These are phyloP conservation scores for Silurus asotus DNA, from an alignment of 2,113 vertebrate species.

Conservation along the genomic window DNA sequence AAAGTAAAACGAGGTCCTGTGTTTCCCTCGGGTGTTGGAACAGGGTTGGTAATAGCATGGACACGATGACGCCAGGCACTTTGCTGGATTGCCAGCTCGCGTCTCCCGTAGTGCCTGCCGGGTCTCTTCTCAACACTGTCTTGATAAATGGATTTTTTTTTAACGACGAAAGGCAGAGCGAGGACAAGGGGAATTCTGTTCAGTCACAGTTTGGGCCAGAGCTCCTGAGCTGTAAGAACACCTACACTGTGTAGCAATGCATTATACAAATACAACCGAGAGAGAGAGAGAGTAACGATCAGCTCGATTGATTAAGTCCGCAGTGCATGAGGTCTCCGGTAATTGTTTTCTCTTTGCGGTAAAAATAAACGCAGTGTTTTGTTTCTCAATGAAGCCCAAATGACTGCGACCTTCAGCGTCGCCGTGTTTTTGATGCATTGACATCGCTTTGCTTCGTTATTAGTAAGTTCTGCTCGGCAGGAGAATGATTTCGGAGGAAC, in stretches of 20 bases:
- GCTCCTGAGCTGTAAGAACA: conserved; percentile 9
- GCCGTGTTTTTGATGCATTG: conserved; percentile 11
- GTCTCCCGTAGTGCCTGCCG: conserved; percentile 40
- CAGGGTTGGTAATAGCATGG: conserved; percentile 37
- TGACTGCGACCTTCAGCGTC: conserved; percentile 22
- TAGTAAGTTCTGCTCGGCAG: background rate
- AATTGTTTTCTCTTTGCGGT: background rate
- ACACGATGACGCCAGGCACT: conserved; percentile 50
- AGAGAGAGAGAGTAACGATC: background rate
- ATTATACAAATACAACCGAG: background rate
- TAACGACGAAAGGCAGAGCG: conserved; percentile 6
- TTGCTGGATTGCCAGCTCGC: conserved; percentile 55
- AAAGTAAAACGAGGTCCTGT: conserved; percentile 44
- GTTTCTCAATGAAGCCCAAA: conserved; percentile 19
- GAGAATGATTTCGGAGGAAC: conserved; percentile 6
- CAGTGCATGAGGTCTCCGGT: background rate
- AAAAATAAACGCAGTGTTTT: conserved; percentile 28
- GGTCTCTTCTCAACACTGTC: conserved; percentile 52
- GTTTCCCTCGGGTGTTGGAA: conserved; percentile 51
- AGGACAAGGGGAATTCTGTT: conserved; percentile 21
- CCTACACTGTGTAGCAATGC: background rate
- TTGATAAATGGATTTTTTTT: conserved; percentile 61
- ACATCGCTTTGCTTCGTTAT: conserved; percentile 15
- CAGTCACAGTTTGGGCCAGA: conserved; percentile 29
- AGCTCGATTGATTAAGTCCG: background rate